Conservation (phyloP, 2,888 invertebrate genomes). For the Apamea crenata region DNA sequence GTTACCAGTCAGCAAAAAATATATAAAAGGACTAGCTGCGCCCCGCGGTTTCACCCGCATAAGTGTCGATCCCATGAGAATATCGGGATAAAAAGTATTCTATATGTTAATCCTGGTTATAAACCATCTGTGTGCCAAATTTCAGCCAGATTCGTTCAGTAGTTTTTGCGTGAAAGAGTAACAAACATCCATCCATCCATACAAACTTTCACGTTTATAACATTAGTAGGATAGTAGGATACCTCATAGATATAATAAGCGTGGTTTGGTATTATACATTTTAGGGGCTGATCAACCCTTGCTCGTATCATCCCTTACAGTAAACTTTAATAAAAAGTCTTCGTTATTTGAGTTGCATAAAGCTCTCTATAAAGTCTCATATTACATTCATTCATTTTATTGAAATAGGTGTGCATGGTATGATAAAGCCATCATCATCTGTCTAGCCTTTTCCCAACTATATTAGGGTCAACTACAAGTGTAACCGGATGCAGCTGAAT, state of each 20-base stretch:
- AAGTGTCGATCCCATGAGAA: too few species aligned
- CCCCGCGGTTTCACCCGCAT: too few species aligned
- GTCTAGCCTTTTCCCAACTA: not conserved
- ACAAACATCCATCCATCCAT: too few species aligned
- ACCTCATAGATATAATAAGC: not conserved
- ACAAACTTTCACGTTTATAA: too few species aligned
- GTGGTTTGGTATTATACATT: constrained; percentile 7
- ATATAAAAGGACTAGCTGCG: not conserved
- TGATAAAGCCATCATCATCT: not conserved
- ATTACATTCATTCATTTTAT: constrained; percentile 7
- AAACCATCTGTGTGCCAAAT: too few species aligned
- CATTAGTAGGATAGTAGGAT: too few species aligned
- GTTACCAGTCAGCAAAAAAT: constrained; percentile 22
- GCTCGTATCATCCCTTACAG: constrained; percentile 3
- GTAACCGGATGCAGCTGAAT: too few species aligned
- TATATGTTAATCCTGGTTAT: too few species aligned
- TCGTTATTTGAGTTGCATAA: constrained; percentile 2
- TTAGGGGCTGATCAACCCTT: constrained; percentile 16
- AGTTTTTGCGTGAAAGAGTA: too few species aligned
- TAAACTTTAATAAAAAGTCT: not conserved
- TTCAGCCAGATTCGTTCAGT: too few species aligned
- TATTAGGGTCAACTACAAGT: not conserved
- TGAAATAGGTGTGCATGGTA: not conserved
- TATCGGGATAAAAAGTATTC: too few species aligned
- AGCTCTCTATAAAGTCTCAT: not conserved